Evolutionary conservation across 2,888 invertebrate species (phyloP).

Genomic region (Dermolepida albohirtum): DNA sequence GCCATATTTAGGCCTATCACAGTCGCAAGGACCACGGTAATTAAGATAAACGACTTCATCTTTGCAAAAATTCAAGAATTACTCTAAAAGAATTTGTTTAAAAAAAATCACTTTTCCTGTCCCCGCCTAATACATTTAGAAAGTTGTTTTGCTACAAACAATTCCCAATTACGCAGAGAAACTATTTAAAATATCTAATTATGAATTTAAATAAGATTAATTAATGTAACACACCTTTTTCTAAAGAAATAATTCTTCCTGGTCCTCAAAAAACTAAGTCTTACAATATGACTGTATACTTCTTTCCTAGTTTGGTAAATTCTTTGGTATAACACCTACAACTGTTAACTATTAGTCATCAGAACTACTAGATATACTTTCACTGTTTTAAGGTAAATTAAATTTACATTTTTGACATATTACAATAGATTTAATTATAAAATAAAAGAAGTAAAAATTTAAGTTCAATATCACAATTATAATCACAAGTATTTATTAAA

Average conservation of each 20-base stretch:
- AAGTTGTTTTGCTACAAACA: conserved; percentile 27
- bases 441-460: too few relatives aligned
- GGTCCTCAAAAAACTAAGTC: too few relatives aligned
- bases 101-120: conserved; percentile 5
- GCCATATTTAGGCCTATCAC: conserved; percentile 54
- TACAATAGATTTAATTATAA: too few relatives aligned
- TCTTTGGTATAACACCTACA: conserved; percentile 23
- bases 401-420: too few relatives aligned
- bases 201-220: too few relatives aligned
- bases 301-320: conserved; percentile 10
- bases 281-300: too few relatives aligned
- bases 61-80: background rate
- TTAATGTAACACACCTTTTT: background rate
- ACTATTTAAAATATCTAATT: too few relatives aligned
- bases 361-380: conserved; percentile 13
- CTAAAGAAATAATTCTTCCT: too few relatives aligned
- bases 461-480: too few relatives aligned
- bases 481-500: too few relatives aligned
- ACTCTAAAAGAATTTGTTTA: conserved; percentile 1
- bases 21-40: conserved; percentile 33
- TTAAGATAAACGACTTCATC: conserved; percentile 19
- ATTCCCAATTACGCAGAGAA: background rate
- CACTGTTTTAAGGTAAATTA: conserved; percentile 1
- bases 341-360: conserved; percentile 30
- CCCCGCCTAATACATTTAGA: conserved; percentile 19